Evolutionary conservation across 2,113 vertebrate genomes (phyloP).

Genomic region (Alligator sinensis): DNA sequence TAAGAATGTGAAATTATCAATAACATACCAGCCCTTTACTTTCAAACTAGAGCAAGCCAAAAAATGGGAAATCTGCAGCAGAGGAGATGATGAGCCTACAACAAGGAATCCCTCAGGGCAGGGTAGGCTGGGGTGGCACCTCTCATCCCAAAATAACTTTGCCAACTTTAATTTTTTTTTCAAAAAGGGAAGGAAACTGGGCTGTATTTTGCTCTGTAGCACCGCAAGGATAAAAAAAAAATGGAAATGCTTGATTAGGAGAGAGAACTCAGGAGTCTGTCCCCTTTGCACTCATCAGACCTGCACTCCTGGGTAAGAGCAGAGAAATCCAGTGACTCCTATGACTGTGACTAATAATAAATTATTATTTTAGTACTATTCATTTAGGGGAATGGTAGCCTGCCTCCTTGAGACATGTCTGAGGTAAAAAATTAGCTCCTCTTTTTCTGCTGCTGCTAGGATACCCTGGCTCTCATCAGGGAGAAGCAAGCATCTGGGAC

Average conservation of each 20-base stretch:
- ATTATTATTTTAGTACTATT: neutral
- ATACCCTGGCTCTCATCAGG: neutral
- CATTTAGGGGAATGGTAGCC: neutral
- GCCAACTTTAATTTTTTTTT: neutral
- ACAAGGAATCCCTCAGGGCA: neutral
- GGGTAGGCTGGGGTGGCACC: neutral
- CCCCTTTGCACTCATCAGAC: neutral
- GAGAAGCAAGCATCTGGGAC: neutral
- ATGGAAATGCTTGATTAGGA: neutral
- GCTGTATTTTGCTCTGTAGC: neutral
- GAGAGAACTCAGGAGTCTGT: neutral
- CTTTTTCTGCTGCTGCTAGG: neutral
- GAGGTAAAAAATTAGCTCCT: neutral
- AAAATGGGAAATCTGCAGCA: neutral
- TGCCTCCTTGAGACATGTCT: neutral
- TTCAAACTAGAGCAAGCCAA: no score
- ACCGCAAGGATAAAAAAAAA: neutral
- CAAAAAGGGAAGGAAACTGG: neutral
- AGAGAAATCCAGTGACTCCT: neutral
- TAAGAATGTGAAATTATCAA: no score
- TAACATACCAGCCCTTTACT: no score
- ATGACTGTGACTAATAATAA: neutral
- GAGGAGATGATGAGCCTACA: neutral
- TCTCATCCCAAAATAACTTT: neutral
- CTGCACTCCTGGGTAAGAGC: neutral